Conservation (phyloP, 2,113 vertebrate species). For the Uria aalge region DNA sequence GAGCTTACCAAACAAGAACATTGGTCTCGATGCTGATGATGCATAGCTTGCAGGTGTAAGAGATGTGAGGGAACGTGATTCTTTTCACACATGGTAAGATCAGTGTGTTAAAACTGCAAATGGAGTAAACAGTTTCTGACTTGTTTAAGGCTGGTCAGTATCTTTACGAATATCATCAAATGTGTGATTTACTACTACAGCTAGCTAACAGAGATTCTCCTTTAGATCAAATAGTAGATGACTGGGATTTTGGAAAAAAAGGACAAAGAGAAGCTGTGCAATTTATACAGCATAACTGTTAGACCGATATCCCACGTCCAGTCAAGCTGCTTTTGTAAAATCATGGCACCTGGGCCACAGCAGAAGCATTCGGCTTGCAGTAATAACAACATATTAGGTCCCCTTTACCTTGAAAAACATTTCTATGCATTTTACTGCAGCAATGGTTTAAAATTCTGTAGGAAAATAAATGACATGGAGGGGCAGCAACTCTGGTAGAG, state of each 20-base stretch:
- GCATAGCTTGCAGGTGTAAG: background rate
- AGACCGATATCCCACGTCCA: background rate
- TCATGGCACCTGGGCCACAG: background rate
- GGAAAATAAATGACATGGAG: background rate
- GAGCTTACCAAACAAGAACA: background rate
- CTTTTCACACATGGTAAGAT: background rate
- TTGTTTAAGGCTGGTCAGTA: background rate
- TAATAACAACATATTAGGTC: background rate
- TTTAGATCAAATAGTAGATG: background rate
- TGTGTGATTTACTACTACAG: background rate
- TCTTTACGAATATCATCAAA: background rate
- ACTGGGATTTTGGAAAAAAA: background rate
- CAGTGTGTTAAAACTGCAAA: background rate
- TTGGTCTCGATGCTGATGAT: background rate
- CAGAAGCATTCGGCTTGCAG: background rate
- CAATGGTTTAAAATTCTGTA: background rate
- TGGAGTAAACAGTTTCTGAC: background rate
- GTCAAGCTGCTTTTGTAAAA: background rate
- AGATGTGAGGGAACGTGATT: background rate
- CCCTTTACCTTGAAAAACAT: conserved; percentile 3
- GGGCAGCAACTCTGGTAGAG: background rate
- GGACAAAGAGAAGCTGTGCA: background rate
- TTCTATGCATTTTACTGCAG: background rate
- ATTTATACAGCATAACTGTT: background rate
- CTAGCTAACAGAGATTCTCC: background rate